Base-by-base conservation (phyloP, 2,888 invertebrate species). In the Tridacna gigas region DNA sequence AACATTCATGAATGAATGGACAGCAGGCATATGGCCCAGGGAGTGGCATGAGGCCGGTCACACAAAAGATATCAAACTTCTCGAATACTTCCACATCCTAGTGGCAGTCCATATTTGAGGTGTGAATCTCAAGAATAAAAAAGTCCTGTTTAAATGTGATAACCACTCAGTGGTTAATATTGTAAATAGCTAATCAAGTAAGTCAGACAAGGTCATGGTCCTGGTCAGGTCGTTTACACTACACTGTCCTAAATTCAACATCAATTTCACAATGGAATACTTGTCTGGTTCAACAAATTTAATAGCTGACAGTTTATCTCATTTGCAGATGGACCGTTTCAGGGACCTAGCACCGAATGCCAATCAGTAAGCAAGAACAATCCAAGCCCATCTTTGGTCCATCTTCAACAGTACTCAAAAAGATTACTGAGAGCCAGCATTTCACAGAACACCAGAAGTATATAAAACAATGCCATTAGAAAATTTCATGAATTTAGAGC, bases 161-260 rank as follows among this genome's bases (percentile, higher is more conserved):
- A 83, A 83, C 63, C 45, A 28, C 22, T 60, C 79, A 51, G 76
- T 79, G n/a, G 83, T 83, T 9, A n/a, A 48, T 12, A 79, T 83
- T n/a, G n/a, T n/a, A n/a, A n/a, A n/a, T n/a, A n/a, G n/a, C n/a
- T n/a, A n/a, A n/a, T n/a, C n/a, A n/a, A 66, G 22, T 83, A 79
- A 76, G 26, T 76, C 79, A 48, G 20, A 48, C 20, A 0, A 45
- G 18, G 73, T 81, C n/a, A 84, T 81, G 84, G 51, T 47, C 5
- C 63, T 80, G 25, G 28, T 84, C 0, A 47, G 84, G 11, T 18
- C 45, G 18, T 48, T 84, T 13, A 71, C 80, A 12, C 25, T 83
- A 22, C 22, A 63, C 25, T n/a, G n/a, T n/a, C n/a, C n/a, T n/a
- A n/a, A n/a, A n/a, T n/a, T n/a, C n/a, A n/a, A n/a, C n/a, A n/a